Base-by-base conservation (phyloP, 1,140 invertebrate genomes). In the Ridgeia piscesae region DNA sequence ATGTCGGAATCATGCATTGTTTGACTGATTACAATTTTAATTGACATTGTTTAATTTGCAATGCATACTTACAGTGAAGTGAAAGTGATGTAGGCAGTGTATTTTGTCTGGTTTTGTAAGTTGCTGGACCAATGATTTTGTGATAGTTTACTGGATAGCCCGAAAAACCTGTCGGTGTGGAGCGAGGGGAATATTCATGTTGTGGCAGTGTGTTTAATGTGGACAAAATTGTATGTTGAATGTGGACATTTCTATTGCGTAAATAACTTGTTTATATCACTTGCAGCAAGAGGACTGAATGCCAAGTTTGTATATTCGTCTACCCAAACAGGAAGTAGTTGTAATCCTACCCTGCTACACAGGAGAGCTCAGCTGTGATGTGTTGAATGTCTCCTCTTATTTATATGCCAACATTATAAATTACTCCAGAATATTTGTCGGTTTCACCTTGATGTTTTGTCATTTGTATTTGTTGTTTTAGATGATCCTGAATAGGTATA, bases 211-310 rank as follows among this genome's bases (percentile, higher is more conserved):
- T 77, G 4, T 77, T 77, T 9, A 17, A 77, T 77, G 27, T 77
- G 58, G 58, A 77, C 58, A 77, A 77, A 77, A 77, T 77, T 77
- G 58, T 42, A 42, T 77, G 58, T 77, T 77, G 58, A 77, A 77
- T 77, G 58, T 77, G 58, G 27, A 77, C 14, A 77, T 77, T 77
- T 77, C 27, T 77, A 77, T 77, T 21, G 58, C 58, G 21, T 50
- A 50, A 50, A 77, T 77, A 2, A 77, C 58, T 77, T 4, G 27
- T 77, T 9, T 31, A 77, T 31, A 77, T 77, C 6, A 77, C 27
- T 77, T 77, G 58, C 58, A 27, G 58, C 58, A 42, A 11, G 4
- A 42, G 42, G 11, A 4, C 42, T 11, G 42, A 42, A 4, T 42
- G 42, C 58, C 27, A 21, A 77, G 27, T 77, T n/a, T n/a, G 58